Conservation (phyloP, 37 sponge, comb jelly and placozoan species). For the Amphimedon queenslandica region DNA sequence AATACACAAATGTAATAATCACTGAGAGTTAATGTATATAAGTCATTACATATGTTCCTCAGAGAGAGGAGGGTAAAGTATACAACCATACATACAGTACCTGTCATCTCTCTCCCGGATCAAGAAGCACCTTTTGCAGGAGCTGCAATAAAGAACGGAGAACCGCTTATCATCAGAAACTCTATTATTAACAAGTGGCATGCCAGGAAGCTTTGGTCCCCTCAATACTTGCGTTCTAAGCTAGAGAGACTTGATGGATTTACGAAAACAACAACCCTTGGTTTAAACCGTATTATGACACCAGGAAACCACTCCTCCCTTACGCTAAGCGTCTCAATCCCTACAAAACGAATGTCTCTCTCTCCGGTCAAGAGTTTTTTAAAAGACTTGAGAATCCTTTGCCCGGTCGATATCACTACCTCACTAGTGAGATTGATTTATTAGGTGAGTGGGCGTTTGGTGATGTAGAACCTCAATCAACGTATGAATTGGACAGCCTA, state of each 20-base stretch:
- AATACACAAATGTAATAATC: too few species aligned
- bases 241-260: conserved; percentile 37
- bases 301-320: conserved; percentile 64
- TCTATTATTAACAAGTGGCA: conserved; percentile 61
- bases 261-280: conserved; percentile 83
- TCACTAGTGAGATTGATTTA: conserved; percentile 72
- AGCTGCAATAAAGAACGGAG: conserved; percentile 12
- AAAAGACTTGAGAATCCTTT: conserved; percentile 22
- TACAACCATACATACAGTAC: not conserved
- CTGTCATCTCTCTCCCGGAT: conserved; percentile 5
- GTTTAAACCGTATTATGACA: conserved; percentile 93
- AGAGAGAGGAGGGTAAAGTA: not conserved
- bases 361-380: conserved; percentile 64
- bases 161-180: conserved; percentile 69
- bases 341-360: too few species aligned
- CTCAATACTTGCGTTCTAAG: conserved; percentile 50
- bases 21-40: too few species aligned
- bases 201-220: conserved; percentile 63
- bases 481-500: conserved; percentile 86
- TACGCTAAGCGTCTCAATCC: too few species aligned
- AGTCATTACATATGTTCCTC: not conserved
- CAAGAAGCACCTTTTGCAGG: conserved; percentile 39
- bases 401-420: conserved; percentile 55
- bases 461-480: conserved; percentile 79
- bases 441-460: conserved; percentile 75